These are phyloP conservation scores for Rafetus swinhoei DNA, from an alignment of 2,113 vertebrate genomes.

Conservation along the genomic window DNA sequence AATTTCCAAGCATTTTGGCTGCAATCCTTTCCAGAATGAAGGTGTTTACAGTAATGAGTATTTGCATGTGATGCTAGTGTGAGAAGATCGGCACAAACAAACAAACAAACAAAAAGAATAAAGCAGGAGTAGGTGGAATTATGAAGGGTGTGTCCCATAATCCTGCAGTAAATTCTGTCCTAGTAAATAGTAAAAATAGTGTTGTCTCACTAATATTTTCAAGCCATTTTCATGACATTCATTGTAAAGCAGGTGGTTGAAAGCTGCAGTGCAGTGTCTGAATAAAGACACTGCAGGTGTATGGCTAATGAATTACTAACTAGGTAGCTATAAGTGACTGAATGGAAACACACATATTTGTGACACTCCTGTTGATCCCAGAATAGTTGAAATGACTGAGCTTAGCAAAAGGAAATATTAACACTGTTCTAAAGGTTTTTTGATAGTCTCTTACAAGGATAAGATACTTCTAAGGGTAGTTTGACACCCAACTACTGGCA, in stretches of 20 bases:
- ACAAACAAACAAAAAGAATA: neutral
- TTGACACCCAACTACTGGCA: neutral
- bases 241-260: neutral
- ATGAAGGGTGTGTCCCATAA: neutral
- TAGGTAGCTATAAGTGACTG: neutral
- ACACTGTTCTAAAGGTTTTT: neutral
- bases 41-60: neutral
- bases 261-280: neutral
- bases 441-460: rapidly evolving
- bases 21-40: neutral
- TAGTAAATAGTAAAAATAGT: neutral
- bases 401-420: neutral
- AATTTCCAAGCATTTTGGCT: slow-evolving; percentile 26
- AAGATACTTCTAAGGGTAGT: neutral
- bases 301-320: neutral
- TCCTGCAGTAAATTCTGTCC: neutral
- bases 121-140: neutral
- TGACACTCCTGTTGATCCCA: neutral
- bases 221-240: neutral
- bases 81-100: neutral
- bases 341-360: neutral
- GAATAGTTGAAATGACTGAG: neutral
- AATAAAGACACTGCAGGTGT: neutral
- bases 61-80: neutral
- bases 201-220: neutral